Evolutionary conservation across 2,888 invertebrate genomes (phyloP), one percentile per base, ranked within the genome.

Genomic region (Pandemis cinnamomeana): DNA sequence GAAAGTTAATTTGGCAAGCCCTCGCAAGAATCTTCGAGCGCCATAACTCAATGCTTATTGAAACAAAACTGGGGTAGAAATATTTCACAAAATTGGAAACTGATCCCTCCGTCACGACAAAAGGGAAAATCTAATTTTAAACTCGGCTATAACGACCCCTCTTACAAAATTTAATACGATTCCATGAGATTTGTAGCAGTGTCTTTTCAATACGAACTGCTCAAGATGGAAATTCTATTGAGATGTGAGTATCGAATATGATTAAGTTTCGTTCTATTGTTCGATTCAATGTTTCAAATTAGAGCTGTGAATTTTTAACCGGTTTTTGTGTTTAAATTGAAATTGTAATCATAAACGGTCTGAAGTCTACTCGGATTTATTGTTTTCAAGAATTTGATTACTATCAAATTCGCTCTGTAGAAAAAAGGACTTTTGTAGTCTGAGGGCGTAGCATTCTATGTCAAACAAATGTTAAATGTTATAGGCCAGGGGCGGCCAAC

Each of bases 81-180:
- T 76, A 77, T 80, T 81, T 76, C 77, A 66, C 53, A 63, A 80
- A 82, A 81, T 82, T 81, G 81, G 77, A 82, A 79, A 77, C 77
- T 78, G 77, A 80, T 79, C 78, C 79, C 66, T 72, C 71, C 69
- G 77, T 77, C 72, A 77, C 74, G 72, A 78, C 76, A 77, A 71
- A 81, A 78, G 78, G 78, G 72, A 77, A 73, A 73, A 83, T 82
- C 80, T 82, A 77, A 83, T 83, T 82, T 83, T 67, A 77, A 79
- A 80, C 74, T 74, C 75, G 68, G 63, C 73, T 58, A 55, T 63
- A 68, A 71, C 72, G 67, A 64, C 53, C 70, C 27, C 58, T 71
- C 75, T 77, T 71, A 74, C 53, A 69, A 81, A 79, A 80, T 82
- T 81, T 81, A 80, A 82, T 81, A 81, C 79, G 80, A 76, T 64